Base-by-base conservation (phyloP, 1,140 invertebrate species). In the Solenopsis fugax region DNA sequence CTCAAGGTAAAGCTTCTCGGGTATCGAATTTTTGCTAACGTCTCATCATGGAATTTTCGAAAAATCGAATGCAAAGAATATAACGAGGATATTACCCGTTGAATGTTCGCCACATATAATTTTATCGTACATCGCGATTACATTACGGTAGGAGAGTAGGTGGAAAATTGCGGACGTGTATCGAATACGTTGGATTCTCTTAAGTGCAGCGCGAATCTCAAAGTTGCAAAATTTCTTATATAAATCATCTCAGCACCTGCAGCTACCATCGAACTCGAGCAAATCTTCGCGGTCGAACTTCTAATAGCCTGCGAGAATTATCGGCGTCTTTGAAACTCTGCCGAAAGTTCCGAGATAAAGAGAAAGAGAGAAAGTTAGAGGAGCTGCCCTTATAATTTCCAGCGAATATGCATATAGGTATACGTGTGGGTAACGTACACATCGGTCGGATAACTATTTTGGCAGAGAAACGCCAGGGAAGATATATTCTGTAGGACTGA, bases 251-350 rank as follows among this genome's bases (percentile, higher is more conserved):
- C 81, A 13, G 45, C 71, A 84, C 52, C 71, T 84, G 81, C 81
- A 62, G 41, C 69, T 34, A 48, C 67, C 21, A 71, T 81, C 78
- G 78, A 71, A 71, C 52, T 81, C 34, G 3, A 37, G 69, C 81
- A 76, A 73, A 76, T 76, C 81, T 65, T 75, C 60, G 82, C 52
- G 76, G 85, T 65, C 62, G 76, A 87, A 89, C 88, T 90, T 82
- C 76, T 87, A 89, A 90, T 90, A 85, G 80, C 54, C 21, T 34
- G 67, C 37, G n/a, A 78, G 85, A 60, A 84, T 90, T 87, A 89
- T 90, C 85, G 85, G 69, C 88, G 67, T 72, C 85, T 89, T 90
- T 69, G 85, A 50, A 87, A 87, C 67, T 76, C 56, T 34, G 4
- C 37, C 24, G 41, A 58, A 50, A 76, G 71, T 85, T 85, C 9